phyloP scores from a whole-genome alignment of 2,888 invertebrate genomes.

The Lycaena phlaeas region DNA sequence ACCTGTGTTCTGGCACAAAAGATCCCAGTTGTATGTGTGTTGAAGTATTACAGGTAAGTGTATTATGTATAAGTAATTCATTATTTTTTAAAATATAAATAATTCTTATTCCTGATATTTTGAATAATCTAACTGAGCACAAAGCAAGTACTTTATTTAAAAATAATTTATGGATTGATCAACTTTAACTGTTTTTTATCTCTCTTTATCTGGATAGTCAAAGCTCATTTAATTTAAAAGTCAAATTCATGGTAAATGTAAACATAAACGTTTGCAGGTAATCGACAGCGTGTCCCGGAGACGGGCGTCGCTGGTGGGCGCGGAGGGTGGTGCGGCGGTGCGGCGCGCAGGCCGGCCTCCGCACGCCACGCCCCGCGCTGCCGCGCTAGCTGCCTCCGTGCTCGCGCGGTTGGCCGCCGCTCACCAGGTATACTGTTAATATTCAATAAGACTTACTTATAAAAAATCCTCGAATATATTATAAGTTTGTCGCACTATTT shows the following conservation, averaged over 20 bases:
- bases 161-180: too few relatives aligned
- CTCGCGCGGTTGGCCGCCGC: constrained; percentile 81
- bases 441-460: not conserved
- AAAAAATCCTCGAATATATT: not conserved
- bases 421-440: constrained; percentile 65
- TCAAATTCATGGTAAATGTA: too few relatives aligned
- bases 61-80: too few relatives aligned
- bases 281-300: constrained; percentile 82
- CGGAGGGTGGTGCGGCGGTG: constrained; percentile 80
- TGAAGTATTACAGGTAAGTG: constrained; percentile 52
- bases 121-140: too few relatives aligned
- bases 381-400: constrained; percentile 79
- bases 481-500: too few relatives aligned
- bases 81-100: too few relatives aligned
- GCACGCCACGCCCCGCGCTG: constrained; percentile 76
- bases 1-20: constrained; percentile 67
- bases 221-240: too few relatives aligned
- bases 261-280: too few relatives aligned
- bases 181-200: too few relatives aligned
- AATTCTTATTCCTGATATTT: too few relatives aligned
- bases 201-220: too few relatives aligned
- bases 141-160: too few relatives aligned
- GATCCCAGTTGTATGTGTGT: constrained; percentile 61
- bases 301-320: constrained; percentile 76
- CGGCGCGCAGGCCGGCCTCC: constrained; percentile 73